Evolutionary conservation across 2,888 invertebrate species (phyloP).

Genomic region (Drosophila recens): DNA sequence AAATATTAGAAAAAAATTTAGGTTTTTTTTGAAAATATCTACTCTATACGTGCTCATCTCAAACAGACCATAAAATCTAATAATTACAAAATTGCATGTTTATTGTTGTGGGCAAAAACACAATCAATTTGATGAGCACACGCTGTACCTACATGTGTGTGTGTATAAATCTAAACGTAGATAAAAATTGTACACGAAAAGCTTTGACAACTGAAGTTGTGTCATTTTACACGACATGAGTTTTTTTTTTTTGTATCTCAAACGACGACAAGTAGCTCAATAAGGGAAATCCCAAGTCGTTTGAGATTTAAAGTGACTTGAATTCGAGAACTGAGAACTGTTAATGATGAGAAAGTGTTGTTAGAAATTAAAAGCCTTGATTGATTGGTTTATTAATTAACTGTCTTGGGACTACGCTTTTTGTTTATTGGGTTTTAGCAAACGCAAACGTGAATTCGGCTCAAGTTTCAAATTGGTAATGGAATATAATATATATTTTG

Average conservation of each 20-base stretch:
- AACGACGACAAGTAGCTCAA: background rate
- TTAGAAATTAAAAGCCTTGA: constrained; percentile 17
- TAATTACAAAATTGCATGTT: constrained; percentile 78
- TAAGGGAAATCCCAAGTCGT: constrained; percentile 22
- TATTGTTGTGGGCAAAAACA: constrained; percentile 47
- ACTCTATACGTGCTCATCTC: constrained; percentile 35
- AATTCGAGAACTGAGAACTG: background rate
- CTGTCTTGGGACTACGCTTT: constrained; percentile 1
- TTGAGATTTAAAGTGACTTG: background rate
- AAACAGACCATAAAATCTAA: constrained; percentile 74
- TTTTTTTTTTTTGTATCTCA: constrained; percentile 1
- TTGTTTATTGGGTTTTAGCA: constrained; percentile 20
- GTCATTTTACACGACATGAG: background rate
- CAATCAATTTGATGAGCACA: constrained; percentile 56
- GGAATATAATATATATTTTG: background rate
- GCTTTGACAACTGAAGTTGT: constrained; percentile 33
- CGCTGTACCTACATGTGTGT: background rate
- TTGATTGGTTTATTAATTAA: constrained; percentile 19
- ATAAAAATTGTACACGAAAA: constrained; percentile 62
- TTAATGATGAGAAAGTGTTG: constrained; percentile 8
- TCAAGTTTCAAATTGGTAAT: constrained; percentile 10
- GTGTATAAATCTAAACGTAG: constrained; percentile 52
- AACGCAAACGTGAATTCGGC: constrained; percentile 42
- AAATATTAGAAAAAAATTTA: background rate
- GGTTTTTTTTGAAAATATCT: background rate